These are phyloP conservation scores for Chloromyia formosa DNA, from an alignment of 2,888 invertebrate genomes.

Conservation along the genomic window DNA sequence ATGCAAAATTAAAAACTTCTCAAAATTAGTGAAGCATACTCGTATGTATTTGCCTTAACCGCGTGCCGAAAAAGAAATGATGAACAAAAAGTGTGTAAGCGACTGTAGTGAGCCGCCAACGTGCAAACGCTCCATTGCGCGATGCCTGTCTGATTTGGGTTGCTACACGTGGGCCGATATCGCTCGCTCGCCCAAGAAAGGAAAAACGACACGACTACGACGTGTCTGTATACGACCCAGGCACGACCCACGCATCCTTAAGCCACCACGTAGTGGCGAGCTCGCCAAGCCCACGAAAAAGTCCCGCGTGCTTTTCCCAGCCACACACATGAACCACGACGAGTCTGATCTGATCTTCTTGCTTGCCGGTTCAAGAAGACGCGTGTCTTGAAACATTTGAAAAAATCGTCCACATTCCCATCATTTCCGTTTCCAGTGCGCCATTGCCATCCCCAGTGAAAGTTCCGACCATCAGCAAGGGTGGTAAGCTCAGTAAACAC, in stretches of 20 bases:
- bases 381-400: constrained; percentile 28
- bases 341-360: constrained; percentile 44
- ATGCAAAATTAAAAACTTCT: background rate
- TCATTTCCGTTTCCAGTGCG: background rate
- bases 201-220: constrained; percentile 37
- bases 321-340: constrained; percentile 16
- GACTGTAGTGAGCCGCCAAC: constrained; percentile 47
- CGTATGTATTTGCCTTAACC: background rate
- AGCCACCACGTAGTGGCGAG: background rate
- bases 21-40: background rate
- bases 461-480: background rate
- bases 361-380: constrained; percentile 42
- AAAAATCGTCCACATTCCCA: background rate
- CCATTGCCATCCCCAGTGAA: background rate
- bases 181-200: constrained; percentile 35
- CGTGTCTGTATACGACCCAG: constrained; percentile 41
- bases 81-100: constrained; percentile 31
- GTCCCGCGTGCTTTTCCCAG: constrained; percentile 41
- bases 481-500: constrained; percentile 1
- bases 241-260: constrained; percentile 43
- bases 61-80: too few species aligned
- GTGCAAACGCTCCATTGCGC: constrained; percentile 45
- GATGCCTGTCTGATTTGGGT: constrained; percentile 36
- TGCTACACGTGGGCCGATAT: constrained; percentile 46
- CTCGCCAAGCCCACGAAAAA: constrained; percentile 39